phyloP scores from a whole-genome alignment of 2,888 invertebrate genomes.

The Ephialtes manifestator region DNA sequence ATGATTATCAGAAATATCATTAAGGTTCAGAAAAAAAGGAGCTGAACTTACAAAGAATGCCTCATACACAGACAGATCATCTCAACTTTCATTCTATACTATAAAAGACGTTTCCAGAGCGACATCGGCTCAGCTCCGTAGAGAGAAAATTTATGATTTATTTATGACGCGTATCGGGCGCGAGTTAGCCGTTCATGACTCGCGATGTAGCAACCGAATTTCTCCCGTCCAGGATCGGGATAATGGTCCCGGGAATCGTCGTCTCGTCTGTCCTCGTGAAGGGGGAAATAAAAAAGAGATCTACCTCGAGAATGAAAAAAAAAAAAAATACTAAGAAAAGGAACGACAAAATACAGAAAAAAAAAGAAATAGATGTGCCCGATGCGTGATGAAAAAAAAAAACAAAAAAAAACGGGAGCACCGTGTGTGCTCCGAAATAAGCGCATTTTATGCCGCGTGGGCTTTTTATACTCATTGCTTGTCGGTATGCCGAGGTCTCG shows the following conservation, averaged over 20 bases:
- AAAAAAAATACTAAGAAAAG: conserved; percentile 24
- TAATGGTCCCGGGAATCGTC: conserved; percentile 41
- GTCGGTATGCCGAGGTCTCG: conserved; percentile 76
- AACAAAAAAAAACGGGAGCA: conserved; percentile 18
- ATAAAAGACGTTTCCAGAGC: background rate
- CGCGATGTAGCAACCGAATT: conserved; percentile 66
- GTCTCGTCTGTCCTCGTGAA: conserved; percentile 4
- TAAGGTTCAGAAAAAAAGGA: no score
- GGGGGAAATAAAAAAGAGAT: conserved; percentile 29
- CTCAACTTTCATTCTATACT: background rate
- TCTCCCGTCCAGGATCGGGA: conserved; percentile 50
- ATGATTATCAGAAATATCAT: no score
- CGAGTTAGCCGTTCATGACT: conserved; percentile 39
- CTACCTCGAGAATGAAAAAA: conserved; percentile 48
- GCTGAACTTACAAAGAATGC: no score
- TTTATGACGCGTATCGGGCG: conserved; percentile 63
- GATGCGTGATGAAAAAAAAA: conserved; percentile 24
- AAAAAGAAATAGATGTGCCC: conserved; percentile 40
- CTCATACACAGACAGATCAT: background rate
- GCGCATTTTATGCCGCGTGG: conserved; percentile 37
- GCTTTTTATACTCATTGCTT: conserved; percentile 50
- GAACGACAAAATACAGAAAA: conserved; percentile 48
- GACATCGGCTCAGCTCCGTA: background rate
- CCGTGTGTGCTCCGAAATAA: conserved; percentile 37
- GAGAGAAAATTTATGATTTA: conserved; percentile 67